A percentile compares a stretch with the other conserved stretches of the same genome.
Evolutionary conservation across 2,797 vertebrate species (phyloP).

Genomic region (Pangasius sanitwongsei): DNA sequence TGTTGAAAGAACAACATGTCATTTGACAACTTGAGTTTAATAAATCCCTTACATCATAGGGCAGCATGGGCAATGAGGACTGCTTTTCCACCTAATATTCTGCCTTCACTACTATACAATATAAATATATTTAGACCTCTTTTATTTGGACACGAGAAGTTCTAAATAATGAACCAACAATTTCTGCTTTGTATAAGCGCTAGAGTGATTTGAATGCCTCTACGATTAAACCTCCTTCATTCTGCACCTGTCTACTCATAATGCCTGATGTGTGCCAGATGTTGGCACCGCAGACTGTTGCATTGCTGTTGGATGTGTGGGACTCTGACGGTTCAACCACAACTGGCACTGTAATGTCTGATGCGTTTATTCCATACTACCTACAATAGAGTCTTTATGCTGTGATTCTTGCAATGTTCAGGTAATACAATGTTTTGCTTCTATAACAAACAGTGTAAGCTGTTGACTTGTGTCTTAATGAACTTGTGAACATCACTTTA

Average conservation of each 20-base stretch:
- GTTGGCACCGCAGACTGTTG: conserved; percentile 12
- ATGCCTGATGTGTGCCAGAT: conserved; percentile 41
- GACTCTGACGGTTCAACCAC: conserved; percentile 21
- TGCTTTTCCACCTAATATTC: background rate
- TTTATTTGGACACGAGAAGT: background rate
- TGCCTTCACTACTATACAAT: background rate
- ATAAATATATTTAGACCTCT: background rate
- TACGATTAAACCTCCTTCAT: conserved; percentile 17
- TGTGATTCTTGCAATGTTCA: background rate
- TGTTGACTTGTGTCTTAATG: background rate
- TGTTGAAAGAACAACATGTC: background rate
- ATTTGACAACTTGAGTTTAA: background rate
- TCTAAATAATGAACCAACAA: background rate
- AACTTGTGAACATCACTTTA: background rate
- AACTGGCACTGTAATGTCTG: conserved; percentile 13
- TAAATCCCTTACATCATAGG: background rate
- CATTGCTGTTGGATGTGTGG: conserved; percentile 40
- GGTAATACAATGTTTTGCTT: background rate
- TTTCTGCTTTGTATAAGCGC: background rate
- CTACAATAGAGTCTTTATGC: background rate
- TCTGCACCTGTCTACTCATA: conserved; percentile 36
- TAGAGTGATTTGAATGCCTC: background rate
- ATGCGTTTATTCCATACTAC: conserved; percentile 15
- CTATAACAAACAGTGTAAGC: background rate
- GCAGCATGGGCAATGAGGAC: background rate